Percentiles rank a stretch among this genome's conserved stretches.
These are phyloP conservation scores for Notarius lentiginosus DNA, from an alignment of 2,113 vertebrate genomes.

Conservation along the genomic window DNA sequence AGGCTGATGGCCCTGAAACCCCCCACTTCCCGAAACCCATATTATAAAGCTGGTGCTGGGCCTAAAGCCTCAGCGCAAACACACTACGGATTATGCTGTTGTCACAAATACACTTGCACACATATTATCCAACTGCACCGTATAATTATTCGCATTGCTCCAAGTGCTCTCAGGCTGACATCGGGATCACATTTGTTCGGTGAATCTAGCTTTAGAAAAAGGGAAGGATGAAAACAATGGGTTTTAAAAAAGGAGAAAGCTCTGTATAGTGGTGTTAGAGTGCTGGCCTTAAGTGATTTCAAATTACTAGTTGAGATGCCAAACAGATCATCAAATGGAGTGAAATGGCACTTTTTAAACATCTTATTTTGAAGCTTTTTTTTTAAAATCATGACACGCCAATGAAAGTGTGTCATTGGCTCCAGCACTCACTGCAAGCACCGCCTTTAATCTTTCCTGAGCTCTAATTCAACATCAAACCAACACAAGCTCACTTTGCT, in stretches of 20 bases:
- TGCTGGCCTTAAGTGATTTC: slow-evolving; percentile 39
- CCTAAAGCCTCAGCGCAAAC: slow-evolving; percentile 37
- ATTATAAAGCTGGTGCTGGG: slow-evolving; percentile 62
- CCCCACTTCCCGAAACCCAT: slow-evolving; percentile 41
- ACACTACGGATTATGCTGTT: slow-evolving; percentile 53
- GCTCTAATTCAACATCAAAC: slow-evolving; percentile 39
- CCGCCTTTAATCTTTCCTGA: background rate
- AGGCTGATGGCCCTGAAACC: slow-evolving; percentile 57
- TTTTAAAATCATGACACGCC: slow-evolving; percentile 33
- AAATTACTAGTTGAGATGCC: slow-evolving; percentile 52
- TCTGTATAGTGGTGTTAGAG: slow-evolving; percentile 23
- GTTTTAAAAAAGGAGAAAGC: slow-evolving; percentile 18
- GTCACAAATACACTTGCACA: slow-evolving; percentile 39
- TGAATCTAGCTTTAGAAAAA: slow-evolving; percentile 52
- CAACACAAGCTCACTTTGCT: slow-evolving; percentile 22
- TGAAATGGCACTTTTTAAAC: slow-evolving; percentile 45
- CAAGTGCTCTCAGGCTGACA: slow-evolving; percentile 64
- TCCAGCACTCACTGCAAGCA: background rate
- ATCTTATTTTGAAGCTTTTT: slow-evolving; percentile 30
- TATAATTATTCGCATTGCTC: slow-evolving; percentile 69
- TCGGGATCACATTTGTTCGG: slow-evolving; percentile 52
- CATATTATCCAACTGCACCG: slow-evolving; percentile 58
- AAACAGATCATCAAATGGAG: slow-evolving; percentile 38
- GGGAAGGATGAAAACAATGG: slow-evolving; percentile 3
- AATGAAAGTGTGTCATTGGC: background rate